Evolutionary conservation across 2,888 invertebrate species (phyloP).

Genomic region (Ectemnius lituratus): DNA sequence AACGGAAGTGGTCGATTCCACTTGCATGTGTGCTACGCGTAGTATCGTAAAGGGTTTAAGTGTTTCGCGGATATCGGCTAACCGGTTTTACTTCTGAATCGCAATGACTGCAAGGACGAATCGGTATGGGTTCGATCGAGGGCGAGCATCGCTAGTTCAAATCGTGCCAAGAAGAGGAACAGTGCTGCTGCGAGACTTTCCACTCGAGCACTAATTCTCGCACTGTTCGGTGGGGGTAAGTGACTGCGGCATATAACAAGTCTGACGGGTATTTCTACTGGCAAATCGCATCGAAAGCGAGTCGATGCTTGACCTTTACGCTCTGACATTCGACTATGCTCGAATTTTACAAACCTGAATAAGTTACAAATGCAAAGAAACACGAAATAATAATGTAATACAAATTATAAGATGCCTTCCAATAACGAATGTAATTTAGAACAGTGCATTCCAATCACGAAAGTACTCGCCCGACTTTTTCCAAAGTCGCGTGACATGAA

Average conservation of each 20-base stretch:
- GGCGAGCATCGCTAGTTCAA: no score
- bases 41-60: background rate
- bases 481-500: no score
- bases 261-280: slow-evolving; percentile 44
- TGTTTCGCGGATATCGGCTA: background rate
- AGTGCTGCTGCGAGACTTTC: slow-evolving; percentile 48
- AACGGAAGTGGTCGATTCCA: background rate
- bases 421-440: no score
- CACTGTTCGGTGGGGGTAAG: slow-evolving; percentile 9
- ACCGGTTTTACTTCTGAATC: slow-evolving; percentile 17
- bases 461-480: no score
- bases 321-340: no score
- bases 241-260: slow-evolving; percentile 7
- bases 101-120: slow-evolving; percentile 46
- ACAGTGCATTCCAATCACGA: no score
- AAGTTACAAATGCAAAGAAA: no score
- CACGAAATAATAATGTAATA: no score
- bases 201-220: slow-evolving; percentile 19
- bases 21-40: background rate
- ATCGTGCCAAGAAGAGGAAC: slow-evolving; percentile 28
- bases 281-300: background rate
- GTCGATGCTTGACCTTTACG: no score
- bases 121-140: background rate
- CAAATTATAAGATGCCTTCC: no score
- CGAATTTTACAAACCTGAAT: no score